Percentiles rank a stretch among this genome's conserved stretches.
These are phyloP conservation scores for Apis mellifera DNA, from an alignment of 1,140 invertebrate genomes.

Conservation along the genomic window Amel_HAv3.1 CM009942.2:5085001-5085500, in stretches of 20 bases:
- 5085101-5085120: neutral
- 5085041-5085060: neutral
- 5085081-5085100: conserved; percentile 23
- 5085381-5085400: conserved; percentile 38
- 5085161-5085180: no score
- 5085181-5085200: no score
- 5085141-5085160: no score
- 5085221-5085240: no score
- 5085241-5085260: no score
- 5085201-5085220: no score
- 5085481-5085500: neutral
- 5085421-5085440: conserved; percentile 10
- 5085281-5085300: neutral
- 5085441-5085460: conserved; percentile 12
- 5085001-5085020: neutral
- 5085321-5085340: conserved; percentile 1
- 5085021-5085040: neutral
- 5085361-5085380: conserved; percentile 37
- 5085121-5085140: neutral
- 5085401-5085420: conserved; percentile 30
- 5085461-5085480: conserved; percentile 13
- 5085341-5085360: conserved; percentile 10
- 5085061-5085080: neutral
- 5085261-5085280: no score
- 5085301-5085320: neutral